These are phyloP conservation scores for Antrozous pallidus DNA, from an alignment of 2,797 vertebrate species.

Conservation along the genomic window DNA sequence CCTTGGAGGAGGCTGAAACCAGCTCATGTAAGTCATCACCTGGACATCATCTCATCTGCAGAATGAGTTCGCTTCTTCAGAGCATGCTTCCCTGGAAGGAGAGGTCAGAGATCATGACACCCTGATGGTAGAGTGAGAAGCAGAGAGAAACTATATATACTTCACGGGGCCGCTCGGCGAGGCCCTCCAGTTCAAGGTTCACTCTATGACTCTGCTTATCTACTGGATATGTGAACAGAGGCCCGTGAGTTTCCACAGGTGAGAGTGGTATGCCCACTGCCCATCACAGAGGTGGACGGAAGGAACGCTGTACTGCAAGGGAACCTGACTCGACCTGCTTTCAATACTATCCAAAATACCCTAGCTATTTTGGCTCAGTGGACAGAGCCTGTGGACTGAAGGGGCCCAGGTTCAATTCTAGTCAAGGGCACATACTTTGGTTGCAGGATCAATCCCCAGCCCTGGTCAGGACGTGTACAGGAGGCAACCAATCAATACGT, in stretches of 20 bases:
- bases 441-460: too few relatives aligned
- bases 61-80: not conserved
- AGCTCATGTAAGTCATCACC: not conserved
- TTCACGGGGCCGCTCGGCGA: not conserved
- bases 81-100: not conserved
- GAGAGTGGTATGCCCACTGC: rapidly evolving
- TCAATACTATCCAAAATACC: not conserved
- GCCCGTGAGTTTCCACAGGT: not conserved
- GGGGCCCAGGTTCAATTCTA: too few relatives aligned
- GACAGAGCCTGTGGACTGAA: too few relatives aligned
- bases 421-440: too few relatives aligned
- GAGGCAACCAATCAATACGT: too few relatives aligned
- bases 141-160: not conserved
- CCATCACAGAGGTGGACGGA: not conserved
- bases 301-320: not conserved
- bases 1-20: not conserved
- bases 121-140: not conserved
- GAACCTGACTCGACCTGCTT: not conserved
- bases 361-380: too few relatives aligned
- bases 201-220: not conserved
- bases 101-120: not conserved
- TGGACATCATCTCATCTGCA: rapidly evolving
- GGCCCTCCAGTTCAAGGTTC: not conserved
- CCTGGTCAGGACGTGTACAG: too few relatives aligned
- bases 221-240: not conserved